Evolutionary conservation across 2,113 vertebrate genomes (phyloP), one percentile per base, ranked within the genome.

Genomic region (Mustela nigripes): DNA sequence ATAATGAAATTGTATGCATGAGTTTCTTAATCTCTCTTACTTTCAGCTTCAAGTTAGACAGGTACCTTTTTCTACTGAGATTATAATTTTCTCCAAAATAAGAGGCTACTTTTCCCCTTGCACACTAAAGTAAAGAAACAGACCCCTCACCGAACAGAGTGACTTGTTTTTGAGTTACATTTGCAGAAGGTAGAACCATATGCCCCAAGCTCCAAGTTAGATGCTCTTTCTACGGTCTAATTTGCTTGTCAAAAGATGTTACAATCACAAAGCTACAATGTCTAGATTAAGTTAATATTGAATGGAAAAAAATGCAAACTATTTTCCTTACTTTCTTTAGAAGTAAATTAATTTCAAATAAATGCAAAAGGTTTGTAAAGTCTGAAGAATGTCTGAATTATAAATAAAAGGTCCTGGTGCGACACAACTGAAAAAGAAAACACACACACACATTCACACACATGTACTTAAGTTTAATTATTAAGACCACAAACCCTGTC

Each of bases 141-240:
- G 97, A 99, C 99, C 99, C 97, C 98, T 97, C 97, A 97, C 96
- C 98, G 98, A 99, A 99, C 97, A 99, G 98, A 99, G 98, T 98
- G 98, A 98, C 99, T 99, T 99, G 98, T 98, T 99, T 99, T 98
- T 97, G 95, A 99, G 98, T 99, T 98, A 99, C 98, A 99, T 99
- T 99, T 99, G 99, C 99, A 99, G 99, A 99, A 99, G 99, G 99
- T 98, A 99, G 99, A 98, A 99, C 99, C 99, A 99, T 99, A 99
- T 99, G 99, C 99, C 99, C 98, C 98, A 96, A 99, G 99, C 99
- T 99, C 98, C 98, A 98, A 99, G 99, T 99, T 98, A 98, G 98
- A 99, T 99, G 99, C 99, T 99, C 99, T 99, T 99, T 99, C 99
- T 99, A 98, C 97, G 99, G 99, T 98, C 99, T 99, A 99, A 99